Evolutionary conservation across 2,888 invertebrate species (phyloP).

Genomic region (Cryptops parisi): DNA sequence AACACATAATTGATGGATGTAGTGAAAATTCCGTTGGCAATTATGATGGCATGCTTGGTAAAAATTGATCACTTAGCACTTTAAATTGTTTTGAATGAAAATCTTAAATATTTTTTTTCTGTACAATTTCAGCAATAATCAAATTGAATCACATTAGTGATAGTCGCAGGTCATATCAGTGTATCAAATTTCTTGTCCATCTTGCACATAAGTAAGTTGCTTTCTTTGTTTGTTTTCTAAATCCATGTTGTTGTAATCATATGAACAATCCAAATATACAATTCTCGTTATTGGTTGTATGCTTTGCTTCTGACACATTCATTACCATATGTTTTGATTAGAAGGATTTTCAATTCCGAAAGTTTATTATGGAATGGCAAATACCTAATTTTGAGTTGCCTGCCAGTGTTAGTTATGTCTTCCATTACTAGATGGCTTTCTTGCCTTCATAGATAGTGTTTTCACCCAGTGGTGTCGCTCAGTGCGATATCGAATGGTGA

Average conservation of each 20-base stretch:
- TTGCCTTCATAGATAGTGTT: no score
- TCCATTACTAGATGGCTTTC: no score
- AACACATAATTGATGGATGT: slow-evolving; percentile 32
- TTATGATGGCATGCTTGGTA: slow-evolving; percentile 32
- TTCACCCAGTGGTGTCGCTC: no score
- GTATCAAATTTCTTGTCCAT: slow-evolving; percentile 36
- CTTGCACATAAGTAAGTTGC: slow-evolving; percentile 31
- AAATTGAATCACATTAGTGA: slow-evolving; percentile 31
- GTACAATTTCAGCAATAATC: slow-evolving; percentile 25
- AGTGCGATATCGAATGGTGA: no score
- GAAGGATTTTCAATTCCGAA: no score
- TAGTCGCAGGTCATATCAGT: slow-evolving; percentile 36
- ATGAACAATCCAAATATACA: neutral
- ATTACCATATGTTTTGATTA: no score
- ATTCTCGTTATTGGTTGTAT: neutral
- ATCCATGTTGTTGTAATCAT: no score
- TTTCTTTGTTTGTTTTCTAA: no score
- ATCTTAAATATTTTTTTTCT: neutral
- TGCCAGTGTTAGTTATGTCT: no score
- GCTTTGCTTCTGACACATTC: no score
- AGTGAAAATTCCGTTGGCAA: slow-evolving; percentile 27
- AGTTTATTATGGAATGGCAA: no score
- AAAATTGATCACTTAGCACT: neutral
- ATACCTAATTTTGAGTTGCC: no score
- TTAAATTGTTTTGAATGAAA: neutral